These are phyloP conservation scores for Zaprionus ornatus DNA, from an alignment of 1,140 invertebrate genomes.

Conservation along the genomic window DNA sequence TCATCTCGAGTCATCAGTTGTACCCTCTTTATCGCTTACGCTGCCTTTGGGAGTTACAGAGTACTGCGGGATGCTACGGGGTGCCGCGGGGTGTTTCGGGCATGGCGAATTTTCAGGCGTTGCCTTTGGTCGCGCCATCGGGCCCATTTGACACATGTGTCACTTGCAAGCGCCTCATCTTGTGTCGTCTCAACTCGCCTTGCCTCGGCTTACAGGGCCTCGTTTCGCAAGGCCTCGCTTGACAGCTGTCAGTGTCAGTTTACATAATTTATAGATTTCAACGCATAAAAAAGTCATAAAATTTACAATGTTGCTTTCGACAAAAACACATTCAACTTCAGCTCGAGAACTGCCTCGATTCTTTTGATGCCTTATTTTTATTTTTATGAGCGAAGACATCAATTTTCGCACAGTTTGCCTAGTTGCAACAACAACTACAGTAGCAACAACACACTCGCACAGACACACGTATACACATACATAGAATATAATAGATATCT, in stretches of 20 bases:
- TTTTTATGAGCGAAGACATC: conserved; percentile 80
- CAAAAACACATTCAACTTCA: conserved; percentile 53
- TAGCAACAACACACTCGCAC: conserved; percentile 34
- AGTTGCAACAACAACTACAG: conserved; percentile 24
- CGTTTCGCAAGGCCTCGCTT: conserved; percentile 52
- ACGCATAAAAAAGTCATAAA: conserved; percentile 82
- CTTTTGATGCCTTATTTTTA: conserved; percentile 74
- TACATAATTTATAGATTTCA: conserved; percentile 82
- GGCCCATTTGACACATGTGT: conserved; percentile 80
- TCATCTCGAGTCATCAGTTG: conserved; percentile 78
- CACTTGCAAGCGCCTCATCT: conserved; percentile 72
- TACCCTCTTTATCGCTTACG: conserved; percentile 17
- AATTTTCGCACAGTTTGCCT: conserved; percentile 70
- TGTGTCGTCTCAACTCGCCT: background rate
- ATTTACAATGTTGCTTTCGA: conserved; percentile 81
- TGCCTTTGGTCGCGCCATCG: conserved; percentile 52
- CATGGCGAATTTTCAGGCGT: conserved; percentile 47
- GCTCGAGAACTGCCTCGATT: conserved; percentile 15
- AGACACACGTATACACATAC: conserved; percentile 10
- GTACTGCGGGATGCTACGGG: background rate
- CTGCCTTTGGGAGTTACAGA: background rate
- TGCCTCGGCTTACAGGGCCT: background rate
- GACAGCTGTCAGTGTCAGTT: conserved; percentile 82
- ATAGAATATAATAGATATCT: conserved; percentile 13
- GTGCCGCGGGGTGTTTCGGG: conserved; percentile 1